Conservation (phyloP, 2,888 invertebrate species). For the Eilema griseolum region DNA sequence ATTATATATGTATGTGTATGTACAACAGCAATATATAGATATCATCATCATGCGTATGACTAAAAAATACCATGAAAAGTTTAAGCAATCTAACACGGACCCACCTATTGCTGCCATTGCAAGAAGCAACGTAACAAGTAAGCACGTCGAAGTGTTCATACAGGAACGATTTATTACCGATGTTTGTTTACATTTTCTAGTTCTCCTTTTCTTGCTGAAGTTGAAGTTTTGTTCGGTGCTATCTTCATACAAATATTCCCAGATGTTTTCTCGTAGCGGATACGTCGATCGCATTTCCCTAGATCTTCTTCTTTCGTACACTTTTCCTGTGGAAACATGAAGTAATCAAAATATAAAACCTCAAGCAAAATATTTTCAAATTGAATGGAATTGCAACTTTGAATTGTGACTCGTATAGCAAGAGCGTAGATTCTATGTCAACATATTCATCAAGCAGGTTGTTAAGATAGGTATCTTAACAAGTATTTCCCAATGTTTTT, state of each 20-base stretch:
- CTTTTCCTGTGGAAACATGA: slow-evolving; percentile 68
- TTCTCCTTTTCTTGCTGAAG: slow-evolving; percentile 55
- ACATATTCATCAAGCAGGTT: not conserved
- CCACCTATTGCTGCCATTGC: slow-evolving; percentile 58
- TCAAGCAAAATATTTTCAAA: slow-evolving; percentile 65
- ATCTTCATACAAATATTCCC: slow-evolving; percentile 73
- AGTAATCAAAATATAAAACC: slow-evolving; percentile 56
- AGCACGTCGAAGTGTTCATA: slow-evolving; percentile 56
- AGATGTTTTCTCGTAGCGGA: slow-evolving; percentile 73
- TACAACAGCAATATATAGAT: too few relatives aligned
- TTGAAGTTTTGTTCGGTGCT: slow-evolving; percentile 58
- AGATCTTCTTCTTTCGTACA: slow-evolving; percentile 66
- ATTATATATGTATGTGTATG: too few relatives aligned
- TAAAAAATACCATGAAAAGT: not conserved
- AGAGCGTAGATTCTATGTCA: not conserved
- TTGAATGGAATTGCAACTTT: slow-evolving; percentile 53
- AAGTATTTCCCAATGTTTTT: not conserved
- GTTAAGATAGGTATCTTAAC: too few relatives aligned
- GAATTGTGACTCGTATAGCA: not conserved
- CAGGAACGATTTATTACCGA: slow-evolving; percentile 47
- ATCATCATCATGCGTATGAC: not conserved
- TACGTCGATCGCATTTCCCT: slow-evolving; percentile 72
- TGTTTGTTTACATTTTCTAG: slow-evolving; percentile 62
- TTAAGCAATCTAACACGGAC: slow-evolving; percentile 52
- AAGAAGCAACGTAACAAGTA: slow-evolving; percentile 57